Percentiles rank a stretch among this genome's conserved stretches.
Conservation (phyloP, 2,888 invertebrate species). For the Julus scandinavius region DNA sequence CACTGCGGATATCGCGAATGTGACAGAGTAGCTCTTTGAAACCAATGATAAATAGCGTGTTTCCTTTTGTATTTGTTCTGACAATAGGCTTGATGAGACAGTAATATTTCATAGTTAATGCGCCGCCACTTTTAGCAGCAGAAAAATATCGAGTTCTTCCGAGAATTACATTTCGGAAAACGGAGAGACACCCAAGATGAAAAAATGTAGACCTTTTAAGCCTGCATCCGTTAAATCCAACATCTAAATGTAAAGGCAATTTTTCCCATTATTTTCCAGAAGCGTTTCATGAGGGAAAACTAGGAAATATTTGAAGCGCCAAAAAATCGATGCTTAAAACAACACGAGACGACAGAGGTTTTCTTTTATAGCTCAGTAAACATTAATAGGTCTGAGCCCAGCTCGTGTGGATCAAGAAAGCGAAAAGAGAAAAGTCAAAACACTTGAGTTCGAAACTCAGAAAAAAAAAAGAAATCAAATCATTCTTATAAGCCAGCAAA, state of each 20-base stretch:
- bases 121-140: background rate
- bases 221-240: background rate
- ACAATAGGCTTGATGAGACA: slow-evolving; percentile 43
- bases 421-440: slow-evolving; percentile 7
- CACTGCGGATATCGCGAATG: background rate
- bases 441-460: background rate
- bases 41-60: slow-evolving; percentile 37
- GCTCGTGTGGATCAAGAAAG: background rate
- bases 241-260: slow-evolving; percentile 32
- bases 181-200: background rate
- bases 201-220: background rate
- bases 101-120: slow-evolving; percentile 43
- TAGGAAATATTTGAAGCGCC: slow-evolving; percentile 18
- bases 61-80: slow-evolving; percentile 45
- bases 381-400: slow-evolving; percentile 42
- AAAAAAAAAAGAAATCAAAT: slow-evolving; percentile 44
- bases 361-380: slow-evolving; percentile 45
- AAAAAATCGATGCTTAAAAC: slow-evolving; percentile 43
- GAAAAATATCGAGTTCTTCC: slow-evolving; percentile 16
- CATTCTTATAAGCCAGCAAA: slow-evolving; percentile 29
- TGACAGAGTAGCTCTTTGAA: slow-evolving; percentile 33
- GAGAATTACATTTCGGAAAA: background rate
- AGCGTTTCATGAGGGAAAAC: background rate
- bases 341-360: slow-evolving; percentile 16
- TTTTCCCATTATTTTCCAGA: slow-evolving; percentile 14